These are phyloP conservation scores for Sitta europaea DNA, from an alignment of 2,113 vertebrate species.

Conservation along the genomic window DNA sequence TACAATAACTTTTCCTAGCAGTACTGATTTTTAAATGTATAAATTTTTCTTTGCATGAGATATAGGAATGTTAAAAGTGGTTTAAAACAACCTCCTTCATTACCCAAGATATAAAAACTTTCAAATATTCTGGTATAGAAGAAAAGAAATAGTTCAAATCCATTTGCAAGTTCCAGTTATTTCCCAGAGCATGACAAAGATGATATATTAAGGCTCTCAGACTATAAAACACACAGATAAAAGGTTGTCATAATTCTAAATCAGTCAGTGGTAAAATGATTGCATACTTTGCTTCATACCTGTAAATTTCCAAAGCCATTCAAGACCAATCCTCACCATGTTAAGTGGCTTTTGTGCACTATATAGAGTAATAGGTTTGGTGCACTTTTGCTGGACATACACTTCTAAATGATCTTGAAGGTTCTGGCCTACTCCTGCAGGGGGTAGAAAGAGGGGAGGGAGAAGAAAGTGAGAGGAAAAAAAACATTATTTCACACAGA, in stretches of 20 bases:
- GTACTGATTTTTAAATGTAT: not conserved
- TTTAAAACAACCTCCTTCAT: not conserved
- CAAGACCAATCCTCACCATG: slow-evolving; percentile 88
- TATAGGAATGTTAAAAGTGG: not conserved
- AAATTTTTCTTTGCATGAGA: not conserved
- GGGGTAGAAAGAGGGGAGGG: not conserved
- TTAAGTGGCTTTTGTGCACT: slow-evolving; percentile 84
- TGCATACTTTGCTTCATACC: slow-evolving; percentile 73
- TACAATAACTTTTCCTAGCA: not conserved
- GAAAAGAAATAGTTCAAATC: not conserved
- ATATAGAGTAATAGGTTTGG: slow-evolving; percentile 86
- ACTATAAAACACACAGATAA: not conserved
- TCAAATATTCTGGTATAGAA: not conserved
- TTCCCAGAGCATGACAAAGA: not conserved
- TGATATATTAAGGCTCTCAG: not conserved
- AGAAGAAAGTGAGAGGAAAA: not conserved
- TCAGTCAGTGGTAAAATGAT: not conserved
- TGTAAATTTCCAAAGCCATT: slow-evolving; percentile 89
- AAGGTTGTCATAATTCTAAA: not conserved
- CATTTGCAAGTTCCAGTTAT: not conserved
- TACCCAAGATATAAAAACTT: not conserved
- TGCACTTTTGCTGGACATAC: slow-evolving; percentile 91
- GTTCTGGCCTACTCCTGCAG: slow-evolving; percentile 90
- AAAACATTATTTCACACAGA: not conserved
- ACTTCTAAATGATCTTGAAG: slow-evolving; percentile 96